Evolutionary conservation across 2,888 invertebrate species (phyloP).

Genomic region (Drosophila longiperda): DNA sequence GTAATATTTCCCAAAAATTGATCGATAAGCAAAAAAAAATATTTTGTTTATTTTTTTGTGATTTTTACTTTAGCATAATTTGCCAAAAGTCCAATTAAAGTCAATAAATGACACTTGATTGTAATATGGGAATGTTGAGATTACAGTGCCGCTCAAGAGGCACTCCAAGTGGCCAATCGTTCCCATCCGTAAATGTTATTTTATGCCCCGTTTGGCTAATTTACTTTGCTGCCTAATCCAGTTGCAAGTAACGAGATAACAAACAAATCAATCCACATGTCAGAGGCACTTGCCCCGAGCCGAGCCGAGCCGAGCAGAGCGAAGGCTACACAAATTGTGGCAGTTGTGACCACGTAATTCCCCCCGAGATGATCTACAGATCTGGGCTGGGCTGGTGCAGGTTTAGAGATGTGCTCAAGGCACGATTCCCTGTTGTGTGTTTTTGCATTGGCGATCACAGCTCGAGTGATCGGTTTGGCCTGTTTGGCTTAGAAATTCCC

Average conservation of each 20-base stretch:
- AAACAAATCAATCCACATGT: constrained; percentile 23
- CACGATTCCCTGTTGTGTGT: constrained; percentile 7
- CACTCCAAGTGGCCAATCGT: neutral
- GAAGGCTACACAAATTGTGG: constrained; percentile 39
- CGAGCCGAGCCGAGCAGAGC: constrained; percentile 18
- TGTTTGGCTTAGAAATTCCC: constrained; percentile 71
- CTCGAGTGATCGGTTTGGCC: constrained; percentile 34
- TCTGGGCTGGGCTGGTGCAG: constrained; percentile 25
- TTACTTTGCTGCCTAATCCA: constrained; percentile 51
- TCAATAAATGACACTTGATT: neutral
- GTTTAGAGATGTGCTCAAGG: constrained; percentile 40
- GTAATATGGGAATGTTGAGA: neutral
- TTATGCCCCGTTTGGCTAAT: constrained; percentile 38
- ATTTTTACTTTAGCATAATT: neutral
- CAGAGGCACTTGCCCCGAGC: constrained; percentile 42
- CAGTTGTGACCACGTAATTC: constrained; percentile 38
- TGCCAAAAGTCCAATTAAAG: neutral
- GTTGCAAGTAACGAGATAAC: constrained; percentile 16
- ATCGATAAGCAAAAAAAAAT: neutral
- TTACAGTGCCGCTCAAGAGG: neutral
- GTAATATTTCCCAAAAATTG: neutral
- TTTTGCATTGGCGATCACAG: constrained; percentile 20
- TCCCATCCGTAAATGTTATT: constrained; percentile 27
- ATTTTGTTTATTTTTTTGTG: accelerated
- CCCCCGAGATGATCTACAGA: constrained; percentile 22